These are phyloP conservation scores for Antechinus stuartii DNA, from an alignment of 2,113 vertebrate genomes.

Conservation along the genomic window DNA sequence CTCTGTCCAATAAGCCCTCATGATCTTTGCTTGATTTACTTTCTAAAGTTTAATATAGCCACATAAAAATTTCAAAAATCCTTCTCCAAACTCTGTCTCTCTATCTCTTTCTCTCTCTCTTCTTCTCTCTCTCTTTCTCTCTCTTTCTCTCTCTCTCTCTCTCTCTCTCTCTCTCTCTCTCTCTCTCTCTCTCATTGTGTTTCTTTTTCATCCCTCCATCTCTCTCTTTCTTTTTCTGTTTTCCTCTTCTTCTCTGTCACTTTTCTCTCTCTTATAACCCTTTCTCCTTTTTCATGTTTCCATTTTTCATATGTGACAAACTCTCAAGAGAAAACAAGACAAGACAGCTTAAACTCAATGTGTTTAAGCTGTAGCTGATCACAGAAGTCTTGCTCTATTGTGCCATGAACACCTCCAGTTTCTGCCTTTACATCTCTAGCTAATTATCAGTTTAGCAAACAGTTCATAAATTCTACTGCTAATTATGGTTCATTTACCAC, in stretches of 20 bases:
- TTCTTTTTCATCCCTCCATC: not conserved
- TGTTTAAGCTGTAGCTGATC: slow-evolving; percentile 50
- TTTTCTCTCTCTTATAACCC: not conserved
- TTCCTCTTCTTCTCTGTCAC: not conserved
- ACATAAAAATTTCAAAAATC: not conserved
- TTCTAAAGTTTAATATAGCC: not conserved
- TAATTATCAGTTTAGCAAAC: slow-evolving; percentile 75
- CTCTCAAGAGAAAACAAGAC: not conserved
- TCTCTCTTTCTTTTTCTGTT: not conserved
- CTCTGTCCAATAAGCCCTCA: not conserved
- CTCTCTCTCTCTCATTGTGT: not conserved
- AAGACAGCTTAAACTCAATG: not conserved
- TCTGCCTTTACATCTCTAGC: slow-evolving; percentile 48
- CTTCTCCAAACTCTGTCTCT: no score
- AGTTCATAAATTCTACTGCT: slow-evolving; percentile 74
- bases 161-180: no score
- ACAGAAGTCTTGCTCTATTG: slow-evolving; percentile 36
- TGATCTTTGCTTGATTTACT: not conserved
- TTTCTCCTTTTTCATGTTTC: not conserved
- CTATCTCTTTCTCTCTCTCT: not conserved
- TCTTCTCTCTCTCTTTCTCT: not conserved
- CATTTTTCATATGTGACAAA: not conserved
- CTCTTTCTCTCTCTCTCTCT: not conserved
- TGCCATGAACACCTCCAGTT: slow-evolving; percentile 39
- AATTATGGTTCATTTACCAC: slow-evolving; percentile 68